These are phyloP conservation scores for Pteropus rufus DNA, from an alignment of 2,797 vertebrate genomes.

Conservation along the genomic window DNA sequence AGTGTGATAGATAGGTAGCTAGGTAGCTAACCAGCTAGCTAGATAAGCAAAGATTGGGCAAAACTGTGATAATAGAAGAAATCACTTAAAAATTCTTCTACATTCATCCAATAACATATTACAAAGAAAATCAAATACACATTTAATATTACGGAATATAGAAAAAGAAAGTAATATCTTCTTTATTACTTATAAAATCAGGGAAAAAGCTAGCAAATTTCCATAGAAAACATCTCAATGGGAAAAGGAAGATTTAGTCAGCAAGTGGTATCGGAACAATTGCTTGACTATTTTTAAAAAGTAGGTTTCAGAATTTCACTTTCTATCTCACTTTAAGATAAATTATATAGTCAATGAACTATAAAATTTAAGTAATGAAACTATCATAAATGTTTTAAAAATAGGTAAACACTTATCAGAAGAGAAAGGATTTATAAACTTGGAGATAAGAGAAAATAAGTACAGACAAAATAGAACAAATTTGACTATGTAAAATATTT, in stretches of 20 bases:
- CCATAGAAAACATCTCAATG: background rate
- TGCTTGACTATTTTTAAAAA: background rate
- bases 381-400: background rate
- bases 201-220: background rate
- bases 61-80: background rate
- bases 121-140: background rate
- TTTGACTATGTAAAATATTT: background rate
- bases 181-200: background rate
- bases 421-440: background rate
- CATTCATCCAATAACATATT: background rate
- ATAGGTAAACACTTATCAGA: background rate
- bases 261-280: background rate
- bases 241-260: background rate
- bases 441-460: background rate
- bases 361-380: background rate
- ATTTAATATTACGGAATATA: background rate
- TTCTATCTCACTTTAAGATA: background rate
- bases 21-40: background rate
- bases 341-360: background rate
- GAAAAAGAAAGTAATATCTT: background rate
- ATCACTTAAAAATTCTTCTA: background rate
- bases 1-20: background rate
- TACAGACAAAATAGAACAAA: background rate
- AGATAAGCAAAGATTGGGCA: background rate
- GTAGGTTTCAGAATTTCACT: background rate